phyloP scores from a whole-genome alignment of 2,888 invertebrate genomes.

The Parasteatoda lunata region DNA sequence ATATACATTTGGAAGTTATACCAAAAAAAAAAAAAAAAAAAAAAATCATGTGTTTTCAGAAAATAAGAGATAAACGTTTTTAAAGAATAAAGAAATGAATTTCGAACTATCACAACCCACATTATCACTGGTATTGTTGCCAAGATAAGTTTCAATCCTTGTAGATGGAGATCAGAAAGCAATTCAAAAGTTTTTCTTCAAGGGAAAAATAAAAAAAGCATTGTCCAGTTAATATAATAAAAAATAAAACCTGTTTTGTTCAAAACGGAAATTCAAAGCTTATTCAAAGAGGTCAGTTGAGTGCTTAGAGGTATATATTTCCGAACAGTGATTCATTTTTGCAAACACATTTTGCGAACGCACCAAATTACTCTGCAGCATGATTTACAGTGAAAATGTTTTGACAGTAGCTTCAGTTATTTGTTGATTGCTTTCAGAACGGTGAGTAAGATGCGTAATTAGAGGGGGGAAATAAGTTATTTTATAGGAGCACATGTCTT shows the following conservation, averaged over 20 bases:
- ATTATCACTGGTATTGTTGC: background rate
- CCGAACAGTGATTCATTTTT: conserved; percentile 37
- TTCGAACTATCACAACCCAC: background rate
- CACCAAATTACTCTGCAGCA: conserved; percentile 54
- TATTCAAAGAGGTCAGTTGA: conserved; percentile 54
- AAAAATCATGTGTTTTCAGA: too few species aligned
- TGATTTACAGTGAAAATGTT: conserved; percentile 55
- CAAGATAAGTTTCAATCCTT: background rate
- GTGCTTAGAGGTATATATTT: conserved; percentile 36
- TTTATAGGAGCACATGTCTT: too few species aligned
- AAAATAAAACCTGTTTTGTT: conserved; percentile 41
- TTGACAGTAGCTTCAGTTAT: conserved; percentile 3
- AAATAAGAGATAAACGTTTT: too few species aligned
- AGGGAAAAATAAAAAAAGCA: background rate
- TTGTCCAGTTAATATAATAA: background rate
- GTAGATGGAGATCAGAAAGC: background rate
- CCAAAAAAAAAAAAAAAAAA: too few species aligned
- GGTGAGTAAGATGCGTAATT: conserved; percentile 37
- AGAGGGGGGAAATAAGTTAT: conserved; percentile 7
- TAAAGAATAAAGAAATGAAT: background rate
- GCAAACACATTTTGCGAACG: conserved; percentile 36
- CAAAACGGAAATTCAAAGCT: conserved; percentile 33
- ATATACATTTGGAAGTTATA: too few species aligned
- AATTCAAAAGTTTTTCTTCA: background rate
- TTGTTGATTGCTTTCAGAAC: too few species aligned